phyloP scores from a whole-genome alignment of 2,888 invertebrate genomes.

The Caenorhabditis sp. region DNA sequence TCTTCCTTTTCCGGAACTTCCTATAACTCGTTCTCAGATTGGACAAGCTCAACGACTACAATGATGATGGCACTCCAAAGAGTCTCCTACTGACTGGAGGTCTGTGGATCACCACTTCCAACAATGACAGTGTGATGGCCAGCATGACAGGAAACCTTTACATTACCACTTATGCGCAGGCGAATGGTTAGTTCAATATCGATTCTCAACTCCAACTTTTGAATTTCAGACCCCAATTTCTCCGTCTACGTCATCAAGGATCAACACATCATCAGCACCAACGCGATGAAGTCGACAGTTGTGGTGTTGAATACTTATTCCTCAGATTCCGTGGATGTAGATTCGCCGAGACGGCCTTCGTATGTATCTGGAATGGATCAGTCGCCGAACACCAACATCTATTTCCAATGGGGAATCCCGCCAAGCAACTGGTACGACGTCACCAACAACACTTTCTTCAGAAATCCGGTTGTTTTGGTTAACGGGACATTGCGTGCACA shows the following conservation, averaged over 20 bases:
- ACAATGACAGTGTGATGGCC: conserved; percentile 1
- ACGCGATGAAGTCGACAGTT: neutral
- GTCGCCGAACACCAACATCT: neutral
- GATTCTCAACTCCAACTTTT: neutral
- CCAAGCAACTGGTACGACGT: neutral
- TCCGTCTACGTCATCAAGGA: conserved; percentile 20
- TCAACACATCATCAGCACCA: neutral
- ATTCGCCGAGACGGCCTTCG: neutral
- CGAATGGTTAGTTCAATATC: neutral
- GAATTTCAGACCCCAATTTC: neutral
- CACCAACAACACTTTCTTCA: conserved; percentile 31
- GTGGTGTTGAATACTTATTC: conserved; percentile 13
- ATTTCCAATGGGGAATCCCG: conserved; percentile 36
- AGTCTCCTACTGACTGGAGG: neutral
- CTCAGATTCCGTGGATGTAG: neutral
- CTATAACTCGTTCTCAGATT: neutral
- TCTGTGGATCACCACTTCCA: conserved; percentile 3
- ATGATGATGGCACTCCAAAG: conserved; percentile 26
- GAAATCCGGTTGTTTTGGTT: neutral
- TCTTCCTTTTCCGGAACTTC: too few relatives aligned
- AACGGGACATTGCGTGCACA: neutral
- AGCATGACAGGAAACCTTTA: conserved; percentile 10
- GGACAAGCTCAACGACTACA: conserved; percentile 8
- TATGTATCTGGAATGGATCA: conserved; percentile 8
- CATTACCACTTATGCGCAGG: conserved; percentile 1